phyloP scores from a whole-genome alignment of 2,797 vertebrate species.

The Liasis olivaceus region DNA sequence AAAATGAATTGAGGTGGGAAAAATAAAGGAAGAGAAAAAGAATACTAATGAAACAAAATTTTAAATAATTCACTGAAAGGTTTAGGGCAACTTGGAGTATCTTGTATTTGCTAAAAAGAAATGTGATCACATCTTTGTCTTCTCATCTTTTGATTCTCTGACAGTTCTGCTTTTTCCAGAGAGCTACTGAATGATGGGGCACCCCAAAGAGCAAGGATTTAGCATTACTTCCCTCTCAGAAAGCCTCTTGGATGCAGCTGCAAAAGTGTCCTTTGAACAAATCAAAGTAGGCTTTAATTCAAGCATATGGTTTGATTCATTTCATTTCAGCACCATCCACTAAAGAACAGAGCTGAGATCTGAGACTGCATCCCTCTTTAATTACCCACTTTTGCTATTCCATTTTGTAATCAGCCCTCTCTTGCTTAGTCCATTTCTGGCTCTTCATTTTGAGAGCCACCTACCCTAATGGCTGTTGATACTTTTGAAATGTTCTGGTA shows the following conservation, averaged over 20 bases:
- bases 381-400: neutral
- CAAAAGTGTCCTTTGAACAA: slow-evolving; percentile 34
- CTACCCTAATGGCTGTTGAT: neutral
- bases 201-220: neutral
- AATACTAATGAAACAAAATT: neutral
- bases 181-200: rapidly evolving
- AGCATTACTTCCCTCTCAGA: neutral
- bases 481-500: neutral
- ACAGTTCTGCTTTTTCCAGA: neutral
- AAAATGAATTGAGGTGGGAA: neutral
- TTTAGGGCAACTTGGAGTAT: neutral
- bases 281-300: slow-evolving; percentile 45
- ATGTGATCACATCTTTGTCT: neutral
- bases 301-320: slow-evolving; percentile 45
- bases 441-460: neutral
- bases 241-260: slow-evolving; percentile 4
- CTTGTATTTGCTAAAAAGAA: neutral
- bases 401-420: neutral
- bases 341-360: neutral
- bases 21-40: neutral
- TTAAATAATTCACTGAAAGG: neutral
- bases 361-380: slow-evolving; percentile 29
- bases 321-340: slow-evolving; percentile 19
- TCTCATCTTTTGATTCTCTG: neutral
- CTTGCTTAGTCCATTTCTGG: slow-evolving; percentile 9